Percentiles rank a stretch among this genome's conserved stretches.
These are phyloP conservation scores for Sceloporus tristichus DNA, from an alignment of 2,113 vertebrate species.

Conservation along the genomic window DNA sequence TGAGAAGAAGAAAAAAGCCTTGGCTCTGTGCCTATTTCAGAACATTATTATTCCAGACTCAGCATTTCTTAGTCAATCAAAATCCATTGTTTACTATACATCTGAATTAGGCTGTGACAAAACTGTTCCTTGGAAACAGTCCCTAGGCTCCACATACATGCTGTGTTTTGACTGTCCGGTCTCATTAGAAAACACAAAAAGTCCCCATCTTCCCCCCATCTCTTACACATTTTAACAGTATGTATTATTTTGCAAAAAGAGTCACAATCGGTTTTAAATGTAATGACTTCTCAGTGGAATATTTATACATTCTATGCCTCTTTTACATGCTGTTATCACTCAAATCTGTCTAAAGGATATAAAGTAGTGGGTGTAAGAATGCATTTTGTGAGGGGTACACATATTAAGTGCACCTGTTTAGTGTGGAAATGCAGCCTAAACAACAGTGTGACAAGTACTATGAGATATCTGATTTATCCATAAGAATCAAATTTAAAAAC, in stretches of 20 bases:
- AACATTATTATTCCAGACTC: slow-evolving; percentile 63
- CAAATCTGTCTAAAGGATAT: slow-evolving; percentile 60
- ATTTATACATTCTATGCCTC: slow-evolving; percentile 49
- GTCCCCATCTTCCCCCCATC: background rate
- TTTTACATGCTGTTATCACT: slow-evolving; percentile 45
- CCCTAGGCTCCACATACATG: slow-evolving; percentile 3
- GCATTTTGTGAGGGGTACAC: slow-evolving; percentile 34
- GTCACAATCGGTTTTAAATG: slow-evolving; percentile 53
- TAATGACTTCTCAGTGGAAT: slow-evolving; percentile 44
- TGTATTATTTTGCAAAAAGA: slow-evolving; percentile 53
- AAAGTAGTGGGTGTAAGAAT: slow-evolving; percentile 57
- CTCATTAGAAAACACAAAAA: slow-evolving; percentile 55
- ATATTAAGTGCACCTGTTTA: slow-evolving; percentile 53
- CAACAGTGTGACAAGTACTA: slow-evolving; percentile 60
- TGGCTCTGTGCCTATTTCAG: background rate
- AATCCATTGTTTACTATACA: slow-evolving; percentile 50
- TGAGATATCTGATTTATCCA: slow-evolving; percentile 48
- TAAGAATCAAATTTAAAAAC: slow-evolving; percentile 46
- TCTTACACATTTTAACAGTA: background rate
- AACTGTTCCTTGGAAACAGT: slow-evolving; percentile 53
- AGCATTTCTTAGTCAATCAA: slow-evolving; percentile 47
- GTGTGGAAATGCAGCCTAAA: slow-evolving; percentile 64
- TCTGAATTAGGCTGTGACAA: slow-evolving; percentile 34
- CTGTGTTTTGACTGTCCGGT: slow-evolving; percentile 56
- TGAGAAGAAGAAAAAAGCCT: background rate